Conservation (phyloP, 2,797 vertebrate species). For the Chaetophractus vellerosus region DNA sequence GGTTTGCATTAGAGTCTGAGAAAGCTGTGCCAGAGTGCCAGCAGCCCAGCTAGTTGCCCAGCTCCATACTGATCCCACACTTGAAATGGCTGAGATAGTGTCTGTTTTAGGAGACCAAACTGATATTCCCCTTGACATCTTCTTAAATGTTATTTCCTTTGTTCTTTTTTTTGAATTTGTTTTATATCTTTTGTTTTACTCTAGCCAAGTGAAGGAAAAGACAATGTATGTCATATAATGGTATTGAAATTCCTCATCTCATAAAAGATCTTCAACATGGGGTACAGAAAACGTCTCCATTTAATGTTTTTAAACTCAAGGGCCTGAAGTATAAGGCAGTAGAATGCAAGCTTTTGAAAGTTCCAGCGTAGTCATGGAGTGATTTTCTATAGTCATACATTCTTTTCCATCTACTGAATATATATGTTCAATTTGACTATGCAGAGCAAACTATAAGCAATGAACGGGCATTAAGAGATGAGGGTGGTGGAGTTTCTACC, state of each 20-base stretch:
- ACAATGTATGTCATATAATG: neutral
- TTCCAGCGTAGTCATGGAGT: neutral
- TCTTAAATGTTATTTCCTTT: constrained; percentile 26
- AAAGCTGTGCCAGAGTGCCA: neutral
- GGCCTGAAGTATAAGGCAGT: neutral
- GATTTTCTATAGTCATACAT: neutral
- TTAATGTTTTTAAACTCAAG: constrained; percentile 19
- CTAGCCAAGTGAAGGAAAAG: neutral
- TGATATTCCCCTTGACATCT: neutral
- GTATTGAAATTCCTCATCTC: constrained; percentile 38
- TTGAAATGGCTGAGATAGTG: neutral
- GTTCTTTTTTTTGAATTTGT: constrained; percentile 37
- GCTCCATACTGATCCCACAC: neutral
- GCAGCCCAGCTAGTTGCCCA: neutral
- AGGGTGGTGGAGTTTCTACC: neutral
- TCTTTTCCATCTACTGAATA: neutral
- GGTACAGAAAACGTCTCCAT: neutral
- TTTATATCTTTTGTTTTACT: constrained; percentile 35
- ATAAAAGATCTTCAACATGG: constrained; percentile 20
- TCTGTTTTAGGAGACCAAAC: constrained; percentile 7
- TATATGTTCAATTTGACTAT: neutral
- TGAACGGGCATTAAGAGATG: neutral
- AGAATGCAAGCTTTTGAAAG: neutral
- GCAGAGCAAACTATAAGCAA: neutral
- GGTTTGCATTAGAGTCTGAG: neutral